A percentile compares a stretch with the other conserved stretches of the same genome.
These are phyloP conservation scores for Himalopsyche kuldschensis DNA, from an alignment of 2,888 invertebrate species.

Conservation along the genomic window DNA sequence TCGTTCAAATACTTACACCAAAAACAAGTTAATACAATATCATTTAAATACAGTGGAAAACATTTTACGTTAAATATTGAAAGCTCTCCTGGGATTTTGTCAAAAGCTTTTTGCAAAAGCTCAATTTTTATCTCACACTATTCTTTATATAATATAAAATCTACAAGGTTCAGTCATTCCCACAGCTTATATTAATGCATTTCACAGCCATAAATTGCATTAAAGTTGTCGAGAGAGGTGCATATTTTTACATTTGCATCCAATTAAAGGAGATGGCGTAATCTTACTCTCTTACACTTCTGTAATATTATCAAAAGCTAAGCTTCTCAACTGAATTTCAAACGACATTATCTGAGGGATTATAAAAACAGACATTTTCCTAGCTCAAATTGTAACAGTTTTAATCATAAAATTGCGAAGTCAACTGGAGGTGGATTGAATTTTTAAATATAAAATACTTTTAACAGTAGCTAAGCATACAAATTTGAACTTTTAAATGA, in stretches of 20 bases:
- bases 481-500: too few relatives aligned
- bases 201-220: background rate
- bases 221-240: background rate
- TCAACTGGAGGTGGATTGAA: too few relatives aligned
- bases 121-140: background rate
- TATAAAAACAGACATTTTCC: background rate
- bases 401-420: too few relatives aligned
- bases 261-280: background rate
- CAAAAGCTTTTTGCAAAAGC: too few relatives aligned
- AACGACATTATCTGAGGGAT: background rate
- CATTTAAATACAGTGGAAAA: too few relatives aligned
- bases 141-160: background rate
- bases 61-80: too few relatives aligned
- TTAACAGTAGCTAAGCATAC: too few relatives aligned
- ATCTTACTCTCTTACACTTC: background rate
- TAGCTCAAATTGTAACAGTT: too few relatives aligned
- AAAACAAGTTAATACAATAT: too few relatives aligned
- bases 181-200: background rate
- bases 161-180: background rate
- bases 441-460: too few relatives aligned
- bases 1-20: too few relatives aligned
- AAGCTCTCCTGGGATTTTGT: too few relatives aligned
- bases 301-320: background rate
- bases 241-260: background rate
- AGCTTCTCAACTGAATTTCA: background rate